phyloP scores from a whole-genome alignment of 2,888 invertebrate genomes.

The Hydropsyche betteni region DNA sequence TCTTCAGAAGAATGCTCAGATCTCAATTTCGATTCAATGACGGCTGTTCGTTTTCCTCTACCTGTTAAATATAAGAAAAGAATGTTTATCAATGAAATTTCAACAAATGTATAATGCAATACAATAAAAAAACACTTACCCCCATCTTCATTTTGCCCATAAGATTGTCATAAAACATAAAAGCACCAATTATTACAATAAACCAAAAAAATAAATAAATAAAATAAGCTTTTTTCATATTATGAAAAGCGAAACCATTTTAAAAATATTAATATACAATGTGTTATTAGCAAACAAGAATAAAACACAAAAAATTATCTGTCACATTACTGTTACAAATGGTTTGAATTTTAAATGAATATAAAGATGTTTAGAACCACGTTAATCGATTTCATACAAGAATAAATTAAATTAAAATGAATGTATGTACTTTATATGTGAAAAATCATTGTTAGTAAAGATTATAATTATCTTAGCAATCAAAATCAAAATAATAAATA shows the following conservation, averaged over 20 bases:
- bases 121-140: conserved; percentile 45
- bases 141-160: conserved; percentile 42
- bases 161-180: conserved; percentile 44
- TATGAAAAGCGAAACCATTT: no score
- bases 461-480: conserved; percentile 32
- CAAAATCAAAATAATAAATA: not conserved
- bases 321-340: no score
- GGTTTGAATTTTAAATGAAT: no score
- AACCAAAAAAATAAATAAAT: no score
- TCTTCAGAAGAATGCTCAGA: conserved; percentile 97
- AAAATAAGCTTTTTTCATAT: no score
- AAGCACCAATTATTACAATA: conserved; percentile 14
- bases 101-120: conserved; percentile 47
- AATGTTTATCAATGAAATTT: conserved; percentile 25
- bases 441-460: not conserved
- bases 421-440: not conserved
- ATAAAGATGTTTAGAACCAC: no score
- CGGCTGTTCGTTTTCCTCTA: conserved; percentile 85
- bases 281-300: no score
- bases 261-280: no score
- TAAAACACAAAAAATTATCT: no score
- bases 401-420: no score
- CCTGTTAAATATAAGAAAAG: conserved; percentile 57
- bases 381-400: no score
- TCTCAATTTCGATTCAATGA: conserved; percentile 91